Conservation (phyloP, 2,888 invertebrate species). For the Ochropleura plecta region DNA sequence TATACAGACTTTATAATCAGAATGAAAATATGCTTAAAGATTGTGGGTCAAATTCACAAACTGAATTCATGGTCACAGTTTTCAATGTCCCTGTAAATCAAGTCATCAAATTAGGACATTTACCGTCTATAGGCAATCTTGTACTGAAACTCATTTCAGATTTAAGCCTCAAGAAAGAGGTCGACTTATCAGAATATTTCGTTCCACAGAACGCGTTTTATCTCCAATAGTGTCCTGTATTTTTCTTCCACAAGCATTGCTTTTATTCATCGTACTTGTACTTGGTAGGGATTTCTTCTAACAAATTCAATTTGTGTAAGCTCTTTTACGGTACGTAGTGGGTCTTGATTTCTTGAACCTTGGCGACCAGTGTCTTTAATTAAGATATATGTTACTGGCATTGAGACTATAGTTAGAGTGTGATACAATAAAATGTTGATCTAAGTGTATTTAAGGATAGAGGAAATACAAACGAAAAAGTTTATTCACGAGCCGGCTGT, state of each 20-base stretch:
- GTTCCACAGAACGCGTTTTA: conserved; percentile 55
- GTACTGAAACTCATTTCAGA: conserved; percentile 19
- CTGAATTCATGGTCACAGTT: background rate
- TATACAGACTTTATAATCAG: too few species aligned
- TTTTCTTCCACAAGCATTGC: conserved; percentile 58
- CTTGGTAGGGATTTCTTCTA: conserved; percentile 66
- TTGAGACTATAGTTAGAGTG: conserved; percentile 52
- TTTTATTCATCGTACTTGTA: conserved; percentile 66
- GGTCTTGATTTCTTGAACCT: conserved; percentile 53
- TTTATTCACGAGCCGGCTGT: conserved; percentile 18
- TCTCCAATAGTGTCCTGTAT: conserved; percentile 59
- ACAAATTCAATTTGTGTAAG: conserved; percentile 76
- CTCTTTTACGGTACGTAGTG: conserved; percentile 65
- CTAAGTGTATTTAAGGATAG: conserved; percentile 46
- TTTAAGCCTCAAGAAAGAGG: conserved; percentile 43
- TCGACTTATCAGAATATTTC: conserved; percentile 63
- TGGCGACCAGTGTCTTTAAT: conserved; percentile 64
- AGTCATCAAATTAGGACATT: conserved; percentile 21
- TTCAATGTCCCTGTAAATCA: background rate
- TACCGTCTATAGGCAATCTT: conserved; percentile 18
- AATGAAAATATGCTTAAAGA: background rate
- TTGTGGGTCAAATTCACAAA: background rate
- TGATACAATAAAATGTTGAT: conserved; percentile 51
- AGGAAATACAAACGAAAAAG: conserved; percentile 26
- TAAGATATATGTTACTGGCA: conserved; percentile 65